Evolutionary conservation across 1,140 invertebrate genomes (phyloP).

Genomic region (Pseudoatta argentina): DNA sequence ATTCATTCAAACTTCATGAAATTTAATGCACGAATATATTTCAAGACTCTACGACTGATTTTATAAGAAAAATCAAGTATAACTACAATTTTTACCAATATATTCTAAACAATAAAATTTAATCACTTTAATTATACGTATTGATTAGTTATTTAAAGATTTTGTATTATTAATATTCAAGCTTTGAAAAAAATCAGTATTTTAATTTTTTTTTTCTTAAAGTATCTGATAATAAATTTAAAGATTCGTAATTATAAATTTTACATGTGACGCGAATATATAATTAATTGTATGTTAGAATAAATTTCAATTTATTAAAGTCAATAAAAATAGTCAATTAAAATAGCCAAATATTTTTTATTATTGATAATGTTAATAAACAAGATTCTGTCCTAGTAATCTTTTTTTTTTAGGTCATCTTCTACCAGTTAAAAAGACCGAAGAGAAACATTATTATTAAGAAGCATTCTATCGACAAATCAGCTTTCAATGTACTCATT

Average conservation of each 20-base stretch:
- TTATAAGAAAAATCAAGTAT: conserved; percentile 18
- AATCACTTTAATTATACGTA: background rate
- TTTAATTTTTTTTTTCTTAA: background rate
- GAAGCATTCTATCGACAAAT: conserved; percentile 1
- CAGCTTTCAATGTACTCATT: conserved; percentile 30
- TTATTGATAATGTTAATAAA: background rate
- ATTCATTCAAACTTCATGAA: conserved; percentile 57
- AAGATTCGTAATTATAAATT: background rate
- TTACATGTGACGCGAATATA: background rate
- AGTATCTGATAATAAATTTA: conserved; percentile 4
- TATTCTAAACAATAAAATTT: background rate
- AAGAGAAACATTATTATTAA: conserved; percentile 19
- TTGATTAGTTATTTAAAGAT: background rate
- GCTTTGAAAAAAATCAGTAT: background rate
- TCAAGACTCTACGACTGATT: conserved; percentile 33
- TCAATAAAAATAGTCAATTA: no score
- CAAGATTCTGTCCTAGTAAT: background rate
- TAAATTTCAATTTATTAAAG: background rate
- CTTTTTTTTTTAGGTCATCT: background rate
- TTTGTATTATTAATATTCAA: background rate
- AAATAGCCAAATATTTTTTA: background rate
- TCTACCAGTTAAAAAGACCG: background rate
- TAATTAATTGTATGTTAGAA: background rate
- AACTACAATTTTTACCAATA: conserved; percentile 20
- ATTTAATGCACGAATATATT: conserved; percentile 61